Percentiles rank a stretch among this genome's conserved stretches.
Conservation (phyloP, 1,140 invertebrate species). For the Zaprionus lachaisei region DNA sequence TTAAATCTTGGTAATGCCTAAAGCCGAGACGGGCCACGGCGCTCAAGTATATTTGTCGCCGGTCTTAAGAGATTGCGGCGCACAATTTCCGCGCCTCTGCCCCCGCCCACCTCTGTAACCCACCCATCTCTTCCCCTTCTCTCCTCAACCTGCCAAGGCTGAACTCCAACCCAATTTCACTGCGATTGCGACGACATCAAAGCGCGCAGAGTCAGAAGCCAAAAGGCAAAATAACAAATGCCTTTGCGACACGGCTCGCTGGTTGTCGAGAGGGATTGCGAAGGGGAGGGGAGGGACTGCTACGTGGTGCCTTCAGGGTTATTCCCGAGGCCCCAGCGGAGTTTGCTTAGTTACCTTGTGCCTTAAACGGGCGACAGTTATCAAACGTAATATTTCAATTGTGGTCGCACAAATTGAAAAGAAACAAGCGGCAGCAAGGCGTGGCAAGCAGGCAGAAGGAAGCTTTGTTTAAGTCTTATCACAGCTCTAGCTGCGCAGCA, state of each 20-base stretch:
- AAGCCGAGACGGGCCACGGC: conserved; percentile 55
- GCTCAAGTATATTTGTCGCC: conserved; percentile 80
- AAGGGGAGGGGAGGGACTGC: background rate
- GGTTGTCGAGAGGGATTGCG: background rate
- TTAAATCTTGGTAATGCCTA: conserved; percentile 79
- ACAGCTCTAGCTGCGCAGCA: conserved; percentile 29
- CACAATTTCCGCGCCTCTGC: conserved; percentile 65
- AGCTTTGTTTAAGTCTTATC: conserved; percentile 12
- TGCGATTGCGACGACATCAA: conserved; percentile 58
- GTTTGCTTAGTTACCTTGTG: conserved; percentile 41
- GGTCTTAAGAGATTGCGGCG: conserved; percentile 81
- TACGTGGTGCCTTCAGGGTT: background rate
- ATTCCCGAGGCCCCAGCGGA: conserved; percentile 17
- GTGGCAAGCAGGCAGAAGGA: background rate
- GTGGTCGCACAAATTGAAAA: conserved; percentile 60
- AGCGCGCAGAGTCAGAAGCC: conserved; percentile 55
- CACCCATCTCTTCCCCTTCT: background rate
- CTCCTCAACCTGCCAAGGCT: conserved; percentile 10
- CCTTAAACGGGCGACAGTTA: conserved; percentile 57
- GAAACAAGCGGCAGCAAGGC: conserved; percentile 42
- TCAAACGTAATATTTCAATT: conserved; percentile 76
- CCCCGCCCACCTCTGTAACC: background rate
- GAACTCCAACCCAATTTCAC: conserved; percentile 31
- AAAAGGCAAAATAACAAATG: conserved; percentile 60
- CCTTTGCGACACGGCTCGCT: conserved; percentile 53